phyloP scores from a whole-genome alignment of 2,888 invertebrate genomes.

The Conchocele bisecta region DNA sequence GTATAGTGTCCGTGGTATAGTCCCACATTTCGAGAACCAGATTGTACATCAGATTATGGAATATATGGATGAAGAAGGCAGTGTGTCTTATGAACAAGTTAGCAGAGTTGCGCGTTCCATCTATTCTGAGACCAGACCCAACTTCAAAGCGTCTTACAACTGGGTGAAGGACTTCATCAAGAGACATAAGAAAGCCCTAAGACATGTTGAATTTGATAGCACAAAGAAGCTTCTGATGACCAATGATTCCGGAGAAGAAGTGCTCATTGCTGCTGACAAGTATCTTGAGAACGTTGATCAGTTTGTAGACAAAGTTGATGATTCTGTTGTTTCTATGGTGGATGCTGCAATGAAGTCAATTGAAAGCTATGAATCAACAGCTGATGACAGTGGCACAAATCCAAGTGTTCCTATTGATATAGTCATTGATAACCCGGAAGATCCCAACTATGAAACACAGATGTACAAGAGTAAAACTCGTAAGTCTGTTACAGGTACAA shows the following conservation, averaged over 20 bases:
- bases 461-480: no score
- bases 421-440: conserved; percentile 51
- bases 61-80: conserved; percentile 37
- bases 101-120: conserved; percentile 37
- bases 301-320: no score
- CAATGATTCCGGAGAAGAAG: conserved; percentile 46
- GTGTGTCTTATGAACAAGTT: conserved; percentile 55
- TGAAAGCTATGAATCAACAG: no score
- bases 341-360: no score
- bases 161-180: conserved; percentile 54
- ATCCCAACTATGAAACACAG: conserved; percentile 41
- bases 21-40: conserved; percentile 49
- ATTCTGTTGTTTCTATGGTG: no score
- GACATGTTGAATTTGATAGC: conserved; percentile 44
- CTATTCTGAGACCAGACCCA: conserved; percentile 50
- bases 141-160: conserved; percentile 57
- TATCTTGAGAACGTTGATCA: no score
- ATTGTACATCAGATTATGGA: conserved; percentile 46
- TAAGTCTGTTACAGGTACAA: no score
- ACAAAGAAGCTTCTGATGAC: conserved; percentile 38
- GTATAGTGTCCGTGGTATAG: conserved; percentile 37
- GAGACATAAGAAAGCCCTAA: conserved; percentile 38
- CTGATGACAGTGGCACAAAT: no score
- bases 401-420: no score
- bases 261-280: no score